phyloP scores from a whole-genome alignment of 2,888 invertebrate species.

The Pediacus dermestoides region DNA sequence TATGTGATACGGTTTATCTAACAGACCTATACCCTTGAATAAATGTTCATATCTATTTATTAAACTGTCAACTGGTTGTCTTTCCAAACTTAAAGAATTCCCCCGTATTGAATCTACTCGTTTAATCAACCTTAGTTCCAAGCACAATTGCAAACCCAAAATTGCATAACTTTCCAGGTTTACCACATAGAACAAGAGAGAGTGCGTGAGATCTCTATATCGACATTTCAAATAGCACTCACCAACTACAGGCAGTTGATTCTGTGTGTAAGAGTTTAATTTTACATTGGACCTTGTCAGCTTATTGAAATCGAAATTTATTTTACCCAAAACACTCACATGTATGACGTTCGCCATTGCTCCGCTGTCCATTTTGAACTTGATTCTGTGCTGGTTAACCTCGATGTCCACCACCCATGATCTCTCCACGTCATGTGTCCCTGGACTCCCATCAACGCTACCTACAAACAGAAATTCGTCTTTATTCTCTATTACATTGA shows the following conservation, averaged over 20 bases:
- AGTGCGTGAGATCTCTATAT: slow-evolving; percentile 5
- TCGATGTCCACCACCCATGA: no score
- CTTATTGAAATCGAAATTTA: no score
- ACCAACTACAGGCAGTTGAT: slow-evolving; percentile 13
- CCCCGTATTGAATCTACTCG: slow-evolving; percentile 8
- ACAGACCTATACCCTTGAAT: slow-evolving; percentile 22
- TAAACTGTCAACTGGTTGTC: no score
- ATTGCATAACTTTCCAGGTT: slow-evolving; percentile 10
- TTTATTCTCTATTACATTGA: no score
- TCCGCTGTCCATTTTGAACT: no score
- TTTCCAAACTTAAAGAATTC: slow-evolving; percentile 3
- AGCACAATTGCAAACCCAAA: slow-evolving; percentile 11
- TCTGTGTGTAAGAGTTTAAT: slow-evolving; percentile 14
- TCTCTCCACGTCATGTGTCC: no score
- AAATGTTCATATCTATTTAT: slow-evolving; percentile 17
- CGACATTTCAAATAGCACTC: slow-evolving; percentile 14
- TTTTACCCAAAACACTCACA: no score
- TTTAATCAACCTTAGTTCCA: slow-evolving; percentile 16
- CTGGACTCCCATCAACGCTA: no score
- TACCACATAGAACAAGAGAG: slow-evolving; percentile 12
- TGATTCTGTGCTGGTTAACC: no score
- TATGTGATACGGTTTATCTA: slow-evolving; percentile 20
- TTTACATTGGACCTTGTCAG: no score
- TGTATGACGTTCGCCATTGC: no score
- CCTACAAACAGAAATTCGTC: no score